Base-by-base conservation (phyloP, 2,797 vertebrate species). In the Morelia viridis region DNA sequence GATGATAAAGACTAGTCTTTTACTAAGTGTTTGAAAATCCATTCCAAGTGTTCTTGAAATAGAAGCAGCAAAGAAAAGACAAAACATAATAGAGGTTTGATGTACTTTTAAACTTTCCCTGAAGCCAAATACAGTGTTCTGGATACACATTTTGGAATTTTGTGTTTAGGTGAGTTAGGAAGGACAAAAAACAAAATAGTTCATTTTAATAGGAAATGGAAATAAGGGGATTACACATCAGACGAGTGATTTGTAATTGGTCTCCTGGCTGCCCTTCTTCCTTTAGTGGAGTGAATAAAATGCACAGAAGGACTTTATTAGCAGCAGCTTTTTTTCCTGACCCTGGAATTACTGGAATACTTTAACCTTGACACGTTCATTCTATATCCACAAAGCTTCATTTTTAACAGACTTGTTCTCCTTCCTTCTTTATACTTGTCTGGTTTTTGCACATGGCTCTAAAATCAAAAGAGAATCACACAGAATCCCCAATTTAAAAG, bases 181-280 rank as follows among this genome's bases (percentile, higher is more conserved):
- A 71, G 4, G 56, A 17, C 76, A 80, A 15, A 11, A 93, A 94
- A 95, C 91, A 80, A 0, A 91, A 94, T 94, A 93, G 50, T 94
- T 96, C 96, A 80, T 97, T 97, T 97, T 97, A 91, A 97, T 97
- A 95, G 97, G 94, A 94, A 96, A 96, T 96, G 95, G 94, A 97
- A 97, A 97, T 95, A 95, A 96, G 96, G 83, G 95, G 97, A 98
- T 97, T 98, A 97, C 96, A 97, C 96, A 96, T 96, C 95, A 96
- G 96, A 96, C 35, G 0, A 96, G 96, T 95, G 96, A 96, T 97
- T 97, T 97, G 97, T 97, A 97, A 97, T 97, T 98, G 96, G 97
- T 97, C 97, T 97, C 97, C 94, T 94, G 97, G 95, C 95, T 95
- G 92, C 41, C 92, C 91, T 94, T 92, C 88, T 97, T 96, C 94